Evolutionary conservation across 2,888 invertebrate genomes (phyloP).

Genomic region (Pseudeuparius sepicola): DNA sequence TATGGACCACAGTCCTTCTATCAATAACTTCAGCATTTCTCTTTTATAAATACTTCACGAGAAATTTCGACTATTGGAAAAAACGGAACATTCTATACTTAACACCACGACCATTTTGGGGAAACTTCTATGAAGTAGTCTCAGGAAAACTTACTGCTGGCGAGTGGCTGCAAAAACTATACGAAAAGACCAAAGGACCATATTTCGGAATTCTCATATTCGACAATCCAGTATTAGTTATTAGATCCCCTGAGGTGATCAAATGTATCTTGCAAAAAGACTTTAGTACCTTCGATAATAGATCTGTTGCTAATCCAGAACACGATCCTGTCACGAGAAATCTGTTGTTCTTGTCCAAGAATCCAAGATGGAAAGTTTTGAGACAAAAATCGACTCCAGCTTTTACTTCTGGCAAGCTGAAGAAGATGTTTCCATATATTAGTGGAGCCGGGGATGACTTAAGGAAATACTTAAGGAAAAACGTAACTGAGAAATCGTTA

Average conservation of each 20-base stretch:
- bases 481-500: constrained; percentile 24
- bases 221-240: constrained; percentile 39
- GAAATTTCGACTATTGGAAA: constrained; percentile 39
- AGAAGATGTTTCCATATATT: constrained; percentile 42
- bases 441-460: constrained; percentile 33
- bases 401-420: constrained; percentile 47
- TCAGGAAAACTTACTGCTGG: constrained; percentile 24
- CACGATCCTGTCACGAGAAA: constrained; percentile 38
- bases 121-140: constrained; percentile 37
- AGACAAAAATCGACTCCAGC: too few species aligned
- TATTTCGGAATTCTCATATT: constrained; percentile 43
- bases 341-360: constrained; percentile 38
- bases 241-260: constrained; percentile 39
- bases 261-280: constrained; percentile 40
- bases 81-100: constrained; percentile 34
- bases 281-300: constrained; percentile 39
- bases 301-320: too few species aligned
- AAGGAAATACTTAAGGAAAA: too few species aligned
- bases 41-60: constrained; percentile 32
- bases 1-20: too few species aligned
- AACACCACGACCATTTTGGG: constrained; percentile 36
- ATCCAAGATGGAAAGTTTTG: constrained; percentile 43
- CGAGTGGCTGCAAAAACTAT: constrained; percentile 17
- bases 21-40: too few species aligned
- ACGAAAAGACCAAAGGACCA: constrained; percentile 23